A percentile compares a stretch with the other conserved stretches of the same genome.
Conservation (phyloP, 2,888 invertebrate genomes). For the Pegoplata infirma region DNA sequence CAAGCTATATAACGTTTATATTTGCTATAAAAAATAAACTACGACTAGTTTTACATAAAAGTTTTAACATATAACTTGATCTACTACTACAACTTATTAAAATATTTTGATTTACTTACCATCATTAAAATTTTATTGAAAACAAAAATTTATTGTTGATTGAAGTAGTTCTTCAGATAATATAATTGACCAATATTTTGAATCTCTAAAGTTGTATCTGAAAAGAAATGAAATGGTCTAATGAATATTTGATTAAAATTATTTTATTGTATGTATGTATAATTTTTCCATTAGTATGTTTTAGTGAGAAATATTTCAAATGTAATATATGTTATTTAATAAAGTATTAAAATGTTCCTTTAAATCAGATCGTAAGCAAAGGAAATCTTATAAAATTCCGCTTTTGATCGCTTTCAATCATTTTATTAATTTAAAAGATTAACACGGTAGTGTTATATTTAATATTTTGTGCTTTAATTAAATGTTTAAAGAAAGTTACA, state of each 20-base stretch:
- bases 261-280: background rate
- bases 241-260: background rate
- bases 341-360: no score
- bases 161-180: background rate
- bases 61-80: no score
- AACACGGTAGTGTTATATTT: background rate
- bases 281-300: no score
- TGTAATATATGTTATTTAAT: no score
- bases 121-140: constrained; percentile 13
- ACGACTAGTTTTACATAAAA: no score
- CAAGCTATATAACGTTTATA: no score
- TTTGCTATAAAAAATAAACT: no score
- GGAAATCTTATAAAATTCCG: background rate
- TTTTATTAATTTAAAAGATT: background rate
- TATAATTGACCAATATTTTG: background rate
- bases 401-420: background rate
- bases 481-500: no score
- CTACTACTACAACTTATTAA: no score
- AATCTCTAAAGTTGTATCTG: background rate
- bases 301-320: no score
- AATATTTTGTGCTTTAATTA: background rate
- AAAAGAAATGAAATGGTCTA: background rate
- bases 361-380: background rate
- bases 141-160: constrained; percentile 20
- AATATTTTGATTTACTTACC: background rate